phyloP scores from a whole-genome alignment of 2,888 invertebrate species.

The Ormyrus rosae region DNA sequence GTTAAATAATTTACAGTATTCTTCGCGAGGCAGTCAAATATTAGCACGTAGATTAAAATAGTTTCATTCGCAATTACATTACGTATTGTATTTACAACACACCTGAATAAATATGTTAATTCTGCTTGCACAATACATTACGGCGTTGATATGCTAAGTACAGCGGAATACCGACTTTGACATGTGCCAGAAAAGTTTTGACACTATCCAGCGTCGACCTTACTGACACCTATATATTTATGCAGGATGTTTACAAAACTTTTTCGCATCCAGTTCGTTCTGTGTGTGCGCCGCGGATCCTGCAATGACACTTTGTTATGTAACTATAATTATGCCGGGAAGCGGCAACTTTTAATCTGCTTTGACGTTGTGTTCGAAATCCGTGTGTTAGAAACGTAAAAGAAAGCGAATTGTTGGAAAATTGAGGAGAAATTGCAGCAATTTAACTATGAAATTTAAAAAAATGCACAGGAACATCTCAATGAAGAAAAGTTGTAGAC shows the following conservation, averaged over 20 bases:
- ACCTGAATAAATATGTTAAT: no score
- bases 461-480: no score
- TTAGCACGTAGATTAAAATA: no score
- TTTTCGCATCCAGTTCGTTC: not conserved
- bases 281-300: not conserved
- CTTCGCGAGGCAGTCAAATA: no score
- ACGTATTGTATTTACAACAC: no score
- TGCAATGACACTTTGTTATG: not conserved
- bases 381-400: not conserved
- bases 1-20: no score
- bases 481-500: no score
- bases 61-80: no score
- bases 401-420: not conserved
- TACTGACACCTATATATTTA: conserved; percentile 22
- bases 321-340: conserved; percentile 10
- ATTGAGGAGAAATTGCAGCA: no score
- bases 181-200: conserved; percentile 35
- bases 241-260: conserved; percentile 15
- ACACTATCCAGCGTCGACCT: not conserved
- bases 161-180: conserved; percentile 15
- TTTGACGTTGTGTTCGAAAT: conserved; percentile 31
- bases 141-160: no score
- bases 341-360: conserved; percentile 18
- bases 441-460: no score
- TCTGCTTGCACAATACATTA: no score